Base-by-base conservation (phyloP, 2,113 vertebrate genomes). In the Channa maculata region DNA sequence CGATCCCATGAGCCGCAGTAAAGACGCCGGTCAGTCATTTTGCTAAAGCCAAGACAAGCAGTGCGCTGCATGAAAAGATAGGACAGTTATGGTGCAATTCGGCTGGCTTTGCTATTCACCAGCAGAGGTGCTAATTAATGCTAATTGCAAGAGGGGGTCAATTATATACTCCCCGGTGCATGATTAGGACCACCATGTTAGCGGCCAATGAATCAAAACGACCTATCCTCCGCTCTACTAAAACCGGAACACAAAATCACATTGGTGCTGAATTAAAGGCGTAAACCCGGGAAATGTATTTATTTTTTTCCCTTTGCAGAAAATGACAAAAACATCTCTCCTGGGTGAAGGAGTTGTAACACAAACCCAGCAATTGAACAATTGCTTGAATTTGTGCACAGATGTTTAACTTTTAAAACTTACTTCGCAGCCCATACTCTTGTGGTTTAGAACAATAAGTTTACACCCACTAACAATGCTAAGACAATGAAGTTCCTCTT, bases 51-150 rank as follows among this genome's bases (percentile, higher is more conserved):
- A 51, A 83, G 71, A 73, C 79, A 82, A 24, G 77, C 12, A 34
- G 79, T 83, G 75, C 75, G 53, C 45, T 3, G 36, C 46, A 24
- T 24, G 54, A 77, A 86, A 71, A 71, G 48, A 77, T 68, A 72
- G 77, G 82, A 86, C 80, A 38, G 77, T 79, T 60, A 80, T 79
- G 79, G 43, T 75, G 80, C 79, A 83, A 52, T 74, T 87, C 64
- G 78, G 83, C 80, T 83, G 67, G 80, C 85, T 86, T 71, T 75
- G 62, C 71, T 61, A 67, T 88, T 75, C 55, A 75, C 81, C 86
- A 85, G 83, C 87, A 86, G 82, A 91, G 86, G 87, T 86, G 88
- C 74, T 90, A 90, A 91, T 91, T 85, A 90, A 91, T 86, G 87
- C 78, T 91, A 91, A 91, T 82, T 88, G 83, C 77, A 71, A 77